Conservation (phyloP, 2,797 vertebrate genomes). For the Momotus momota region DNA sequence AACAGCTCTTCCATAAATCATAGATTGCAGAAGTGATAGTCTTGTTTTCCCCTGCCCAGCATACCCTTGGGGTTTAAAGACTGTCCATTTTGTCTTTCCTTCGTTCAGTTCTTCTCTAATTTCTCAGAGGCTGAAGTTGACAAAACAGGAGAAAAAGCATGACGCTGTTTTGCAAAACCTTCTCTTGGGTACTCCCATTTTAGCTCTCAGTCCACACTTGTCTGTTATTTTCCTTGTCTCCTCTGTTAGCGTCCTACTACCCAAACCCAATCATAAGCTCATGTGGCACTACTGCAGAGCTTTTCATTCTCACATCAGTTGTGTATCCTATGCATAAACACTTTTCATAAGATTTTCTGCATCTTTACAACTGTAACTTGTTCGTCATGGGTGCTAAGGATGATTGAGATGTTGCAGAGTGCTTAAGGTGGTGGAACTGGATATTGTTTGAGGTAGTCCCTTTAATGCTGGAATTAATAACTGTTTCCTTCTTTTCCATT, state of each 20-base stretch:
- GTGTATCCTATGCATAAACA: neutral
- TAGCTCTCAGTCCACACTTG: neutral
- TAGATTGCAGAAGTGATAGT: neutral
- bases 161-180: neutral
- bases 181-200: neutral
- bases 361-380: neutral
- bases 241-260: neutral
- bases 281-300: fast-evolving
- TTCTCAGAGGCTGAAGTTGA: neutral
- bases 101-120: neutral
- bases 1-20: neutral
- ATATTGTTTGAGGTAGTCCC: neutral
- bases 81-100: neutral
- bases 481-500: neutral
- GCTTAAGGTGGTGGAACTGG: neutral
- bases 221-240: neutral
- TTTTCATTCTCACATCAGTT: neutral
- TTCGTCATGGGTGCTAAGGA: neutral
- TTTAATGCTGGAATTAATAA: neutral
- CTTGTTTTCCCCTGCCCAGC: neutral
- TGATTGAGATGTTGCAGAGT: neutral
- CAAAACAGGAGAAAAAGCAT: neutral
- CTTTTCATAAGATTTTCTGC: neutral
- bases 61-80: neutral
- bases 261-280: neutral